Base-by-base conservation (phyloP, 2,797 vertebrate species). In the Oophaga sylvatica region DNA sequence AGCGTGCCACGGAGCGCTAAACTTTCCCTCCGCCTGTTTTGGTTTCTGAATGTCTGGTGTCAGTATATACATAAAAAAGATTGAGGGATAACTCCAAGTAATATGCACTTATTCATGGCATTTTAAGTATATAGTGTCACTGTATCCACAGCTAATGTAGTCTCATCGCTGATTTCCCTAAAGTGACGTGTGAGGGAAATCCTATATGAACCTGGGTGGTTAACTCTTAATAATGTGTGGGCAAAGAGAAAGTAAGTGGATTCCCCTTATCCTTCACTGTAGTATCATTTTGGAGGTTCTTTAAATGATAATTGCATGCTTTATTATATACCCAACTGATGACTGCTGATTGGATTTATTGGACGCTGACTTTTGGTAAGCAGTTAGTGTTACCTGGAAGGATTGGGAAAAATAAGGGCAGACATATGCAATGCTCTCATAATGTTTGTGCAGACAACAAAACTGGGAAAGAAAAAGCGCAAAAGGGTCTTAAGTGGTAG, bases 1-100 rank as follows among this genome's bases (percentile, higher is more conserved):
- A 31, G 83, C 41, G 2, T 76, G 83, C 67, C 70, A 77, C 45
- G 8, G 70, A 48, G 10, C 71, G 35, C 17, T 77, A 84, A 62
- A 59, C 71, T 65, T 26, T 76, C 59, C 16, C 45, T 20, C 67
- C 48, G n/a, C 71, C 31, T 63, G 71, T 19, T 59, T 62, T 76
- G 19, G 56, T 41, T 60, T 45, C 13, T 75, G 31, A 29, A 71
- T 1, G 17, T 59, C 68, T 48, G n/a, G 5, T 35, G 29, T 31
- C 82, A 48, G 31, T 63, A 48, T n/a, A 62, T 76, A 29, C 5
- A 8, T 73, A 73, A 45, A 76, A 73, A 45, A 76, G 57, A 76
- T 10, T 20, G 31, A 10, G 17, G 75, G 82, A 6, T 60, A 12
- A 20, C 2, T 63, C 20, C 10, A 35, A 57, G 29, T 11, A 35